Conservation (phyloP, 2,113 vertebrate genomes). For the Oreochromis tanganicae region DNA sequence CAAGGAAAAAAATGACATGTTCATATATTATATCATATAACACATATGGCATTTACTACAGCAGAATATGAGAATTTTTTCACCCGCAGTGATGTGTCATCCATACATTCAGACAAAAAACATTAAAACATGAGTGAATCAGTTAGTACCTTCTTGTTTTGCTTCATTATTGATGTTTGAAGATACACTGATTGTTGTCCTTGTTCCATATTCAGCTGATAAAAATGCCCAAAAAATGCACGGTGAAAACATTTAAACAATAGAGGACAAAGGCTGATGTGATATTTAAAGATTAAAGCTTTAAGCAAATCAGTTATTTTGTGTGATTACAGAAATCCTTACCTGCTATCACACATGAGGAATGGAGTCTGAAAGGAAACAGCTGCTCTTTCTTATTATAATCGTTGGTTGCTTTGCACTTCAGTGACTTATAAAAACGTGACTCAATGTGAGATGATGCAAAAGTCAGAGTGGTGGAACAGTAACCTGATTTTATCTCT, state of each 20-base stretch:
- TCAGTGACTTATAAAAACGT: neutral
- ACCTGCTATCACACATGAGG: neutral
- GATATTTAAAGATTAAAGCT: neutral
- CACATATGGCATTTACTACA: no score
- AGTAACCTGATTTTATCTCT: neutral
- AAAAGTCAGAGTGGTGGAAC: neutral
- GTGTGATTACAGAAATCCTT: neutral
- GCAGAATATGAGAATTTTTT: neutral
- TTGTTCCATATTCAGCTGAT: neutral
- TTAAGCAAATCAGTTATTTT: neutral
- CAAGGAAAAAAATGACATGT: no score
- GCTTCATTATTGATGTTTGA: neutral
- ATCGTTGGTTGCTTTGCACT: neutral
- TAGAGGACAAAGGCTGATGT: neutral
- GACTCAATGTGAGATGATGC: neutral
- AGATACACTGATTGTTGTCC: neutral
- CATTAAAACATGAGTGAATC: neutral
- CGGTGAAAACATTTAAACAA: neutral
- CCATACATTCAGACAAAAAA: neutral
- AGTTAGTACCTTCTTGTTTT: neutral
- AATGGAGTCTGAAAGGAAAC: neutral
- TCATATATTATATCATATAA: no score
- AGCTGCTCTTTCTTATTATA: neutral
- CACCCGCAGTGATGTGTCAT: neutral
- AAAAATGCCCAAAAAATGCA: neutral